Base-by-base conservation (phyloP, 2,888 invertebrate species). In the Parnassius glacialis region DNA sequence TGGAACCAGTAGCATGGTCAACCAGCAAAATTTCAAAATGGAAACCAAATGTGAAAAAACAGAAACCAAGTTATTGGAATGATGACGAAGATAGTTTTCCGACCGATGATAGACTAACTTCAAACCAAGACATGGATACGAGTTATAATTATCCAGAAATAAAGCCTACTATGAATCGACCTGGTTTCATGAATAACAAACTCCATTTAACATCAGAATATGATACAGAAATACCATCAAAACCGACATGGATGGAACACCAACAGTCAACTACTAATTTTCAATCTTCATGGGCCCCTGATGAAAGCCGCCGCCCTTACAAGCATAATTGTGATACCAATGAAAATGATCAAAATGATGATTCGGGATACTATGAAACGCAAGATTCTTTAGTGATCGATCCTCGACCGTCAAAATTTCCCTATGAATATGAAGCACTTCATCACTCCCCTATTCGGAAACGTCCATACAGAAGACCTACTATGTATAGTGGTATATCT, bases 1-100 rank as follows among this genome's bases (percentile, higher is more conserved):
- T 96, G 61, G 96, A 96, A 68, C 95, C 94, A 5, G 93, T 96
- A 5, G 95, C 96, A 0, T 96, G 96, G 96, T 95, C 95, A 0
- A 93, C 95, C 11, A 95, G 95, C 70, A 95, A 96, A 84, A 94
- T 96, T 67, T 95, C 95, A 2, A 96, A 95, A 80, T 96, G 96
- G 96, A 94, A 95, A 75, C 93, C 94, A 0, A 94, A 93, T 67
- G 86, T 92, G 10, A 92, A 92, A 66, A 87, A 92, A 64, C 92
- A 93, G 74, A 91, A 92, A 71, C 88, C 86, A 16, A 83, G 80
- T 71, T 80, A 85, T 59, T 91, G 89, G 88, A 84, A 82, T 57
- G 85, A 90, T 59, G 84, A 92, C 45, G 83, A 85, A 9, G 80
- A 87, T 54, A 68, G 66, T 20, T 83, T 74, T 66, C 75, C 83